Evolutionary conservation across 2,113 vertebrate species (phyloP).

Genomic region (Boleophthalmus pectinirostris): DNA sequence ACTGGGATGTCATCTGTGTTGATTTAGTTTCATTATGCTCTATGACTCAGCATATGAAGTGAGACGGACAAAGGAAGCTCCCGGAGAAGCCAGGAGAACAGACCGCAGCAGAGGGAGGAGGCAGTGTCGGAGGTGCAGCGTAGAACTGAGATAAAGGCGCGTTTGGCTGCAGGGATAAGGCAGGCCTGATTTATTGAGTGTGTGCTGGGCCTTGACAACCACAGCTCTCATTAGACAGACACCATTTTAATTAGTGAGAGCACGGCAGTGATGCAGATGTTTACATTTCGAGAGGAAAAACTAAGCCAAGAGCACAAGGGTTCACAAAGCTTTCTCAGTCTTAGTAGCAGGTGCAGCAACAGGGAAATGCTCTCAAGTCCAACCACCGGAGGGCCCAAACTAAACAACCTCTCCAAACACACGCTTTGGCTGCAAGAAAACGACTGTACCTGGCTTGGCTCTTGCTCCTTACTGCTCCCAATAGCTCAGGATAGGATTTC

Average conservation of each 20-base stretch:
- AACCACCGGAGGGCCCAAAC: slow-evolving; percentile 30
- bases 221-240: slow-evolving; percentile 73
- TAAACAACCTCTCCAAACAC: slow-evolving; percentile 26
- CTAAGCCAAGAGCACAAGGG: slow-evolving; percentile 60
- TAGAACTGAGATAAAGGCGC: slow-evolving; percentile 36
- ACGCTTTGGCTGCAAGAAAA: slow-evolving; percentile 12
- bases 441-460: slow-evolving; percentile 10
- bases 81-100: slow-evolving; percentile 47
- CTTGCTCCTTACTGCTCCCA: neutral
- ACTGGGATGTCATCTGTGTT: slow-evolving; percentile 44
- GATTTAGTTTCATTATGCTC: slow-evolving; percentile 38
- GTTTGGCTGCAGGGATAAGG: slow-evolving; percentile 56
- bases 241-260: slow-evolving; percentile 73
- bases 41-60: slow-evolving; percentile 41
- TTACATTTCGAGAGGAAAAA: slow-evolving; percentile 63
- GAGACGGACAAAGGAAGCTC: slow-evolving; percentile 43
- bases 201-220: slow-evolving; percentile 63
- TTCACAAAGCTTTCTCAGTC: slow-evolving; percentile 45
- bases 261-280: slow-evolving; percentile 67
- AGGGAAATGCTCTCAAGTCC: slow-evolving; percentile 40
- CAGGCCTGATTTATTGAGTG: slow-evolving; percentile 71
- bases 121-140: slow-evolving; percentile 41
- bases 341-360: slow-evolving; percentile 20
- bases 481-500: neutral
- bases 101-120: slow-evolving; percentile 38